phyloP scores from a whole-genome alignment of 2,113 vertebrate genomes.

The Trichechus manatus region DNA sequence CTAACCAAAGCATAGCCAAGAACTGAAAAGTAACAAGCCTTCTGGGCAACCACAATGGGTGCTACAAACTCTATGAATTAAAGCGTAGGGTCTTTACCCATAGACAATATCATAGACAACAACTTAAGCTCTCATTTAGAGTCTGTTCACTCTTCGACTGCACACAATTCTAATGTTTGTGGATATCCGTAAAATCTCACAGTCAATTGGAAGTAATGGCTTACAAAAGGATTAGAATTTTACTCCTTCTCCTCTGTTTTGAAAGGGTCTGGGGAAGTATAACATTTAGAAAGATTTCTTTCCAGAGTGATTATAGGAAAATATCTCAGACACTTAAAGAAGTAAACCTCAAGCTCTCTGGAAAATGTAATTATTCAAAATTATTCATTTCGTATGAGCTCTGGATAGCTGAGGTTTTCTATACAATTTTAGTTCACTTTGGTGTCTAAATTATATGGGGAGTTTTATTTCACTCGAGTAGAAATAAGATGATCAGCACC shows the following conservation, averaged over 20 bases:
- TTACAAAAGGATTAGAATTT: not conserved
- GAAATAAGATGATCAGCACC: not conserved
- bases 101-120: too few relatives aligned
- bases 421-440: not conserved
- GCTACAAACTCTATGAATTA: not conserved
- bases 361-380: not conserved
- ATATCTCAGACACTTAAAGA: not conserved
- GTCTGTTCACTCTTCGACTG: not conserved
- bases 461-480: not conserved
- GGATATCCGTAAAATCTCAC: not conserved
- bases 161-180: not conserved
- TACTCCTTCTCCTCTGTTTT: not conserved
- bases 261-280: not conserved
- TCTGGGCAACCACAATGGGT: not conserved
- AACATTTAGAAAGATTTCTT: not conserved
- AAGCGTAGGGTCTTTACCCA: not conserved
- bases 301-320: not conserved
- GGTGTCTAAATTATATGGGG: not conserved
- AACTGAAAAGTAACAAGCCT: not conserved
- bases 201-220: not conserved
- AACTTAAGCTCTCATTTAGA: not conserved
- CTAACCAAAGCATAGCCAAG: not conserved
- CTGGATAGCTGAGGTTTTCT: not conserved
- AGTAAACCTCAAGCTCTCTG: not conserved
- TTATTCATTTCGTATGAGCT: not conserved